Evolutionary conservation across 2,797 vertebrate genomes (phyloP), one percentile per base, ranked within the genome.

Genomic region (Sebastolobus altivelis): DNA sequence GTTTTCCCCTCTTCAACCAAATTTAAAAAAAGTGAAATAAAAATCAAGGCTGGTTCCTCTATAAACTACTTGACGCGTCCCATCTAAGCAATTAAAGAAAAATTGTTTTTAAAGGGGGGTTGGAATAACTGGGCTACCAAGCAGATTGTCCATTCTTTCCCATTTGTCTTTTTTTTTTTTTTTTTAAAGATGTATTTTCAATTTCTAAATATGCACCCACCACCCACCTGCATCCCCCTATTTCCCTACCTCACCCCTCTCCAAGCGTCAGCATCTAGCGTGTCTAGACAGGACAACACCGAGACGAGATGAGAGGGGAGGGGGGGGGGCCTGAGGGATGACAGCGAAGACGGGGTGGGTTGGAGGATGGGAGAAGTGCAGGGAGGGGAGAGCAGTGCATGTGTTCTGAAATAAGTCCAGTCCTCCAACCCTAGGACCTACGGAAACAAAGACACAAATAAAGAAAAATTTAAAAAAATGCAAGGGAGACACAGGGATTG

Each of bases 11-110:
- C 86, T 85, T 88, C 82, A 90, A 92, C 87, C 77, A 95, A 95
- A 95, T 93, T 70, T 43, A 93, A 95, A 93, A 91, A 81, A 91
- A 77, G 76, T 75, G 40, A 92, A 91, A 94, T 83, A 86, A 95
- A 95, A 95, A 87, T 92, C 88, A 92, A 92, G 92, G 93, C 86
- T 92, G 92, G 89, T 93, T 94, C 83, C 77, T 90, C 74, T 79
- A 88, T 88, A 61, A 84, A 89, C 84, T 75, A 88, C 88, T 90
- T 86, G 81, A 92, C 80, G 61, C 81, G 37, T 75, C 92, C 89
- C 87, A 88, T 93, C 76, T 84, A 80, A 76, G 88, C 86, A 90
- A 94, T 88, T 87, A 95, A 96, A 95, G 88, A 89, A 94, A 93
- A 91, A n/a, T 27, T 27, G 35, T 83, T 88, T 79, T 75, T 76